phyloP scores from a whole-genome alignment of 2,113 vertebrate species.

The Cheirogaleus medius region DNA sequence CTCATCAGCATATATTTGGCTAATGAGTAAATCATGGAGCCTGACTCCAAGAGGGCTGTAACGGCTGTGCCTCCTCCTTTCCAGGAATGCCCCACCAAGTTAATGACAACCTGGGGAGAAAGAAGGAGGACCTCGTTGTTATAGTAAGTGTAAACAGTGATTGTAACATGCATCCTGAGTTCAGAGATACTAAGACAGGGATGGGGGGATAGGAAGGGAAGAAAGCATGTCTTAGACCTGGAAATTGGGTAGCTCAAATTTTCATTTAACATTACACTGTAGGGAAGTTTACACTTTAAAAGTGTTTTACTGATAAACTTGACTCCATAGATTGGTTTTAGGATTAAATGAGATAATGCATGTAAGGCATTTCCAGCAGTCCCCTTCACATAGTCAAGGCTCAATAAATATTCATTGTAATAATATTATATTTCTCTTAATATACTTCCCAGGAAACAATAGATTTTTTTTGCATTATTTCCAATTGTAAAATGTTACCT shows the following conservation, averaged over 20 bases:
- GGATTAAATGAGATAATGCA: slow-evolving; percentile 10
- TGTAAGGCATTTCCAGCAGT: background rate
- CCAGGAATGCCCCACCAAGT: background rate
- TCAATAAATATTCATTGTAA: background rate
- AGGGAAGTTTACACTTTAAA: background rate
- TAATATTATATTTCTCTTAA: background rate
- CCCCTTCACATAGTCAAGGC: background rate
- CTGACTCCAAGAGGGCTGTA: background rate
- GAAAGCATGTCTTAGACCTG: background rate
- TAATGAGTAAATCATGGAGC: slow-evolving; percentile 5
- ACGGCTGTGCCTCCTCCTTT: background rate
- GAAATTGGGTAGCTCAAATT: background rate
- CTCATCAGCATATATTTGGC: slow-evolving; percentile 17
- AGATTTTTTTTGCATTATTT: background rate
- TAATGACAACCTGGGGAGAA: background rate
- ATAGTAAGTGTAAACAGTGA: background rate
- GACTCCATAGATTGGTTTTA: background rate
- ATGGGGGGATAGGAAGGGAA: background rate
- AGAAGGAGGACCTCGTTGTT: background rate
- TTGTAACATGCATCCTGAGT: background rate
- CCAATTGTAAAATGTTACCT: background rate
- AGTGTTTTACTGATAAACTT: slow-evolving; percentile 14
- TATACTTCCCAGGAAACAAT: background rate
- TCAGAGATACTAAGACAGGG: background rate
- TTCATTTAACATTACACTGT: background rate